Evolutionary conservation across 2,797 vertebrate species (phyloP), one percentile per base, ranked within the genome.

Genomic region (Microtus obscurus): DNA sequence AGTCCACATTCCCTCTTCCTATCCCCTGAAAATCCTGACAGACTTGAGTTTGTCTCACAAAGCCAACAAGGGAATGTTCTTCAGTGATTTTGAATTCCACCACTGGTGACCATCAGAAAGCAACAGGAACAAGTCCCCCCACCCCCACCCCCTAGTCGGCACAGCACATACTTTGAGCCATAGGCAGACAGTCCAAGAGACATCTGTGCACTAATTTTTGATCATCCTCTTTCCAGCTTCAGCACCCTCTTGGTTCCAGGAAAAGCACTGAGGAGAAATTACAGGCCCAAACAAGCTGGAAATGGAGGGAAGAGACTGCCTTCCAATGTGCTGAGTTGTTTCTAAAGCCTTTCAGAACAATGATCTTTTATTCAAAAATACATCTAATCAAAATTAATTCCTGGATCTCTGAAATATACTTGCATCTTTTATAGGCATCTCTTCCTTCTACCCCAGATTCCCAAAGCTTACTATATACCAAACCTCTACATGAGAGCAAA

Each of bases 321-420:
- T 27, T 87, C 69, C 61, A 13, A 4, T 25, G 40, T 31, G 65
- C 29, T 37, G 16, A 76, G 23, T 2, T 14, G 37, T 19, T 77
- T 43, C 74, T 87, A 25, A 87, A 89, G 40, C 37, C 48, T 88
- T 90, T 94, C 74, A 61, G 48, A n/a, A 45, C 27, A 94, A 17
- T 65, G 40, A 13, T 43, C 92, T 82, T 63, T 88, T 95, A 21
- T 56, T 56, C 53, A 89, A 61, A 97, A 91, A 31, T 45, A 69
- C 96, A 83, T 95, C 87, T 98, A 94, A 97, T 97, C 90, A 97
- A 97, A 82, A 61, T 2, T 94, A 96, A 97, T 94, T 97, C 95
- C 96, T 96, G 87, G 13, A 48, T 56, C 86, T 94, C 59, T 90
- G 74, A 94, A 97, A 96, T 86, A 87, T 92, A 81, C 97, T 95